Conservation (phyloP, 2,113 vertebrate species). For the Cricetomys ansorgei region DNA sequence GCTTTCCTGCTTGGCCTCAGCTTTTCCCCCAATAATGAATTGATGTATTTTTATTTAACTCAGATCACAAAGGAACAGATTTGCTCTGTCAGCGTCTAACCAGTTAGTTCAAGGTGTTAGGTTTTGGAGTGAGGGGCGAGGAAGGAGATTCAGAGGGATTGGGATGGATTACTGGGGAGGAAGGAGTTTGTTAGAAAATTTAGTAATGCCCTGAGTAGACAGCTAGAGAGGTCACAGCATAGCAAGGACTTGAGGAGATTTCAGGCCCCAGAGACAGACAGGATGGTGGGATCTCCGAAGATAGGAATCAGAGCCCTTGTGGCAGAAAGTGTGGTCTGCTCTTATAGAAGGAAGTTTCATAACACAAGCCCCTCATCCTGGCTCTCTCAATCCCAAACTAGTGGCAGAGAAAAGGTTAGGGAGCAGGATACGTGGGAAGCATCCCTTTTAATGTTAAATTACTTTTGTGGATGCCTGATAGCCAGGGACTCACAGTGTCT, state of each 20-base stretch:
- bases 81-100: not conserved
- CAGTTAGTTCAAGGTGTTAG: not conserved
- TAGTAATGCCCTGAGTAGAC: not conserved
- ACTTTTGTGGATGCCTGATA: not conserved
- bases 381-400: not conserved
- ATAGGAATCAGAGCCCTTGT: too few species aligned
- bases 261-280: not conserved
- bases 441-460: not conserved
- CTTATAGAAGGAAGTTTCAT: not conserved
- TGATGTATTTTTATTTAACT: constrained; percentile 8
- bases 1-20: constrained; percentile 3
- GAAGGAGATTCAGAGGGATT: not conserved
- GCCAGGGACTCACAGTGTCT: too few species aligned
- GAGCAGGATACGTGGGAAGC: not conserved
- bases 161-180: not conserved
- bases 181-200: not conserved
- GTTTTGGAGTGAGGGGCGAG: not conserved
- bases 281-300: not conserved
- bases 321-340: not conserved
- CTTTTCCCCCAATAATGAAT: not conserved
- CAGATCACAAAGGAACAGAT: not conserved
- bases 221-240: not conserved
- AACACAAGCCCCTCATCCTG: not conserved
- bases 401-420: not conserved
- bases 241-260: too few species aligned